These are phyloP conservation scores for Condylostylus longicornis DNA, from an alignment of 1,140 invertebrate genomes.

Conservation along the genomic window DNA sequence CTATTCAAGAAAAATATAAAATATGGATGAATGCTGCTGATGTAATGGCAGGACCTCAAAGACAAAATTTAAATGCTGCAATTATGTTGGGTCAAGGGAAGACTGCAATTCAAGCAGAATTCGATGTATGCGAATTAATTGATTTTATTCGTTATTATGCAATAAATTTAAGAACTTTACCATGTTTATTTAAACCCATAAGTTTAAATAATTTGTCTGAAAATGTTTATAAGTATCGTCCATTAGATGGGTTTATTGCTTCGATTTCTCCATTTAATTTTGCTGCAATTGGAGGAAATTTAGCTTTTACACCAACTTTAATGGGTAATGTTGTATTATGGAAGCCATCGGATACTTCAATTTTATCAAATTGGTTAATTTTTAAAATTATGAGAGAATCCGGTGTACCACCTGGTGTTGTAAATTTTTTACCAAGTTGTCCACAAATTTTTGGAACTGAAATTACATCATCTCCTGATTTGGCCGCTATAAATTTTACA, in stretches of 20 bases:
- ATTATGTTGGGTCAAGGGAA: slow-evolving; percentile 97
- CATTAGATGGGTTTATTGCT: slow-evolving; percentile 92
- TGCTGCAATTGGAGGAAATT: slow-evolving; percentile 94
- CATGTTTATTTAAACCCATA: slow-evolving; percentile 58
- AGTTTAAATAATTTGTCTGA: slow-evolving; percentile 38
- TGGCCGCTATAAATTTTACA: slow-evolving; percentile 94
- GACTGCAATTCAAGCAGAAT: slow-evolving; percentile 90
- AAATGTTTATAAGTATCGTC: slow-evolving; percentile 74
- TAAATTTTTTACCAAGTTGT: slow-evolving; percentile 90
- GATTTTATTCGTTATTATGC: slow-evolving; percentile 93
- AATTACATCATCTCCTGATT: slow-evolving; percentile 62
- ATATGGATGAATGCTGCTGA: slow-evolving; percentile 77
- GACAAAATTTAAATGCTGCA: slow-evolving; percentile 76
- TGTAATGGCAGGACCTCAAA: slow-evolving; percentile 70
- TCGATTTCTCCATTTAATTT: slow-evolving; percentile 98
- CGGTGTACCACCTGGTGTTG: slow-evolving; percentile 84
- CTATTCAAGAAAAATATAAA: slow-evolving; percentile 56
- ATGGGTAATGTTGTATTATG: slow-evolving; percentile 96
- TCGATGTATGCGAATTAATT: slow-evolving; percentile 89
- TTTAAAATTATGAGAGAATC: slow-evolving; percentile 87
- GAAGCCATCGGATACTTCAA: slow-evolving; percentile 96
- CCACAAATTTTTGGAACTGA: slow-evolving; percentile 83
- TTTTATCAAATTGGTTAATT: slow-evolving; percentile 89
- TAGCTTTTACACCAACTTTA: slow-evolving; percentile 85
- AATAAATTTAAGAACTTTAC: slow-evolving; percentile 79